Percentiles rank a stretch among this genome's conserved stretches.
Evolutionary conservation across 2,113 vertebrate species (phyloP).

Genomic region (Andinoacara biseriatus): DNA sequence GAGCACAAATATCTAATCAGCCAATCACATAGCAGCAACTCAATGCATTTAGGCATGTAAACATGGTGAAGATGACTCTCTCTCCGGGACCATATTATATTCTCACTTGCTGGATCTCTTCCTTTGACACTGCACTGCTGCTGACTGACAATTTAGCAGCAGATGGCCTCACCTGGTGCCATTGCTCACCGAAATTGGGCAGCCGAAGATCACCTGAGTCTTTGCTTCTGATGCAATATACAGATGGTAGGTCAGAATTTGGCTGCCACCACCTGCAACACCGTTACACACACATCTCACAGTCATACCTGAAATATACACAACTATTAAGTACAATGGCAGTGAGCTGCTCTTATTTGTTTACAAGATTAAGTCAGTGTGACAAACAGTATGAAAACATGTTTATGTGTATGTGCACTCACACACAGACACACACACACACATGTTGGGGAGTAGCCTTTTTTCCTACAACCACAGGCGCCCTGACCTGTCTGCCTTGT

Average conservation of each 20-base stretch:
- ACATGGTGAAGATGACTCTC: not conserved
- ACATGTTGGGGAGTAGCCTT: constrained; percentile 45
- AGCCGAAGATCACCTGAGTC: too few species aligned
- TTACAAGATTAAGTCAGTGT: not conserved
- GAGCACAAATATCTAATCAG: fast-evolving
- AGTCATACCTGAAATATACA: not conserved
- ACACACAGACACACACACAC: constrained; percentile 12
- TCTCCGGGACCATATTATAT: too few species aligned
- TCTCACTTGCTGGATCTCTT: too few species aligned
- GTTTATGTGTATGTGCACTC: not conserved
- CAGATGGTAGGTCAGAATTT: too few species aligned
- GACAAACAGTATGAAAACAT: constrained; percentile 13
- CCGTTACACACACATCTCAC: not conserved
- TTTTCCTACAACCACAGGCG: constrained; percentile 62
- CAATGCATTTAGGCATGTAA: not conserved
- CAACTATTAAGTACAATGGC: not conserved
- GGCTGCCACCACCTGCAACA: not conserved
- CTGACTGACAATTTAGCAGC: too few species aligned
- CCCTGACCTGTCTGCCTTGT: constrained; percentile 68
- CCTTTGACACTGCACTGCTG: too few species aligned
- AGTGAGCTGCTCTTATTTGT: not conserved
- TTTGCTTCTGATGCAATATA: too few species aligned
- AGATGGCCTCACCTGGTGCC: too few species aligned
- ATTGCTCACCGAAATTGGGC: too few species aligned
- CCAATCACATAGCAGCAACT: not conserved